Percentiles rank a stretch among this genome's conserved stretches.
These are phyloP conservation scores for Drosophila ohnishii DNA, from an alignment of 1,140 invertebrate genomes.

Conservation along the genomic window DNA sequence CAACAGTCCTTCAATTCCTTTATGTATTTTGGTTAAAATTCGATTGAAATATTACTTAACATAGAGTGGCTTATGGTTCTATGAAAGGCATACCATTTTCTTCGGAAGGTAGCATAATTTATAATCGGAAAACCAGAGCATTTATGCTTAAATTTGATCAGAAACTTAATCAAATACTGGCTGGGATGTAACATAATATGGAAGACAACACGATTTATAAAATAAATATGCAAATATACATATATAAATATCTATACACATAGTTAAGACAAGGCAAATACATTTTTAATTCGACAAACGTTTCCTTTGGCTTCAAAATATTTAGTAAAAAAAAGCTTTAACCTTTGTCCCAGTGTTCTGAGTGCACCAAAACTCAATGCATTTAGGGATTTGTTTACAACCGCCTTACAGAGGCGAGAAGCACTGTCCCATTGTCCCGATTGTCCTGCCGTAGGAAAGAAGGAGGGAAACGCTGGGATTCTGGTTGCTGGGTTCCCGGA, in stretches of 20 bases:
- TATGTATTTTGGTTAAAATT: too few species aligned
- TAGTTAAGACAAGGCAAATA: background rate
- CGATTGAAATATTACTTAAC: too few species aligned
- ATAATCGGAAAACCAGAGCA: too few species aligned
- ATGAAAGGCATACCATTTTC: too few species aligned
- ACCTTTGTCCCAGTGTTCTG: too few species aligned
- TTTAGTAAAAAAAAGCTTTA: background rate
- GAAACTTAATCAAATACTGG: too few species aligned
- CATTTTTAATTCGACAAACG: background rate
- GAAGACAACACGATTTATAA: too few species aligned
- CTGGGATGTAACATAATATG: too few species aligned
- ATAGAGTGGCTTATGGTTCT: too few species aligned
- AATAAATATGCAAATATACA: background rate
- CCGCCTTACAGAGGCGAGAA: constrained; percentile 20
- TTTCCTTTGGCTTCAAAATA: background rate
- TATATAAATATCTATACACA: background rate
- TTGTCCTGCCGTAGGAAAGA: constrained; percentile 6
- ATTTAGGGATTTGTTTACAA: constrained; percentile 14
- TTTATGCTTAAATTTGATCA: too few species aligned
- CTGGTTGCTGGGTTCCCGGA: background rate
- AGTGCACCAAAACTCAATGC: constrained; percentile 2
- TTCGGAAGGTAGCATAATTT: too few species aligned
- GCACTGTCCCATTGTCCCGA: constrained; percentile 8
- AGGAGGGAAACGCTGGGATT: background rate
- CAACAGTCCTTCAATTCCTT: too few species aligned